phyloP scores from a whole-genome alignment of 64 coral and sea anemone genomes.

The Montipora sp. region DNA sequence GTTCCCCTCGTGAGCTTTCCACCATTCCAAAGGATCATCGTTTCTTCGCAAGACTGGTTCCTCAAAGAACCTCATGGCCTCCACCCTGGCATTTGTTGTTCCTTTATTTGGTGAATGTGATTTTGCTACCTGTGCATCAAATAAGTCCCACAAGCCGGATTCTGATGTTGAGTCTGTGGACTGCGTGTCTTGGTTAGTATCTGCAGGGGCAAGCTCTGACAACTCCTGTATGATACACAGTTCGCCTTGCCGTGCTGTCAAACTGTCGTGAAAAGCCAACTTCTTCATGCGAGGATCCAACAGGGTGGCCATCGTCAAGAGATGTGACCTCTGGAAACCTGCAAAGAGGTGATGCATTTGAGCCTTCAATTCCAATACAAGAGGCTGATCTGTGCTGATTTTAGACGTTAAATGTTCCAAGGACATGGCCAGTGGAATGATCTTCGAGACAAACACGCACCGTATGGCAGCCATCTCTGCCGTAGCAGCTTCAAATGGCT shows the following conservation, averaged over 20 bases:
- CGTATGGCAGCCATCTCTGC: slow-evolving; percentile 21
- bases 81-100: slow-evolving; percentile 1
- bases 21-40: slow-evolving; percentile 40
- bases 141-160: slow-evolving; percentile 30
- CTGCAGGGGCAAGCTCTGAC: slow-evolving; percentile 32
- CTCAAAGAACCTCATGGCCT: slow-evolving; percentile 31
- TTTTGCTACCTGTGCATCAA: slow-evolving; percentile 40
- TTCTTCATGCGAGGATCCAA: slow-evolving; percentile 55
- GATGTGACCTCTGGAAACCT: neutral
- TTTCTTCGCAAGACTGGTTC: neutral
- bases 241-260: slow-evolving; percentile 3
- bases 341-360: slow-evolving; percentile 25
- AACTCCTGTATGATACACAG: slow-evolving; percentile 31
- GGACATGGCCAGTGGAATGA: slow-evolving; percentile 36
- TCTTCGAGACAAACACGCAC: slow-evolving; percentile 22
- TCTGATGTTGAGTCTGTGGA: neutral
- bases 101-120: neutral
- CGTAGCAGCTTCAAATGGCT: slow-evolving; percentile 17
- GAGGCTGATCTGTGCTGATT: neutral
- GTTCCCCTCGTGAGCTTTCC: neutral
- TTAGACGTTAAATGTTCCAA: slow-evolving; percentile 38
- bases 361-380: slow-evolving; percentile 10
- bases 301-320: slow-evolving; percentile 16
- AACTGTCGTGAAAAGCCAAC: neutral
- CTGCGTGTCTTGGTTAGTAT: neutral